phyloP scores from a whole-genome alignment of 2,797 vertebrate genomes.

The Melanotaenia trifasciata region DNA sequence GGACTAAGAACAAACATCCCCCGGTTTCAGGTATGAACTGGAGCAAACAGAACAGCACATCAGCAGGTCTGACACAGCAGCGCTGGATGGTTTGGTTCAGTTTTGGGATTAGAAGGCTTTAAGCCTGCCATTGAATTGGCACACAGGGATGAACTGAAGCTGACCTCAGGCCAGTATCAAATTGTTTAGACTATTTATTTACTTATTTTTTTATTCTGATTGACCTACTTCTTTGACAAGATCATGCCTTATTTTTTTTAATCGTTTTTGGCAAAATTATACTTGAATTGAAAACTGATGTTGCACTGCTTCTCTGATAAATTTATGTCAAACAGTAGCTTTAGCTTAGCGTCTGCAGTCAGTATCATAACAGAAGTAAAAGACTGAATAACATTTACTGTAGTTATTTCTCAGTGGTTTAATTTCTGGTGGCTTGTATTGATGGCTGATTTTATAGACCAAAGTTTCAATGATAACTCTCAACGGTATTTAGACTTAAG shows the following conservation, averaged over 20 bases:
- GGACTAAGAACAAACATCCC: conserved; percentile 32
- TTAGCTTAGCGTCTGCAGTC: not conserved
- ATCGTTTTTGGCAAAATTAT: too few species aligned
- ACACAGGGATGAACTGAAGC: conserved; percentile 46
- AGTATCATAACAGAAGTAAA: not conserved
- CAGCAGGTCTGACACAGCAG: conserved; percentile 49
- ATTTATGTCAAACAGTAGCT: not conserved
- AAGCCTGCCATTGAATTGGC: conserved; percentile 61
- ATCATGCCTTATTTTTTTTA: not conserved
- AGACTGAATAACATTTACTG: not conserved
- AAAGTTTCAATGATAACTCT: not conserved
- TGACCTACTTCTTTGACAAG: conserved; percentile 1
- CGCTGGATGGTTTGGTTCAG: conserved; percentile 28
- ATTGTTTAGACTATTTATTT: conserved; percentile 48
- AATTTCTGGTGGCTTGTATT: not conserved
- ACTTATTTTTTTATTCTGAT: not conserved
- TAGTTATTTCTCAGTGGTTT: not conserved
- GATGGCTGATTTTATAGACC: not conserved
- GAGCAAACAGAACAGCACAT: conserved; percentile 22
- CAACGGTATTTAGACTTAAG: not conserved
- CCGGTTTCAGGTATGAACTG: conserved; percentile 64
- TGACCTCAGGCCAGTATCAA: conserved; percentile 20
- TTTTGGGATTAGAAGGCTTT: conserved; percentile 66
- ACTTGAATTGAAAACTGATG: not conserved
- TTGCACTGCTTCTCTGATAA: not conserved